Percentiles rank a stretch among this genome's conserved stretches.
Conservation (phyloP, 1,140 invertebrate genomes). For the Callitettix versicolor region DNA sequence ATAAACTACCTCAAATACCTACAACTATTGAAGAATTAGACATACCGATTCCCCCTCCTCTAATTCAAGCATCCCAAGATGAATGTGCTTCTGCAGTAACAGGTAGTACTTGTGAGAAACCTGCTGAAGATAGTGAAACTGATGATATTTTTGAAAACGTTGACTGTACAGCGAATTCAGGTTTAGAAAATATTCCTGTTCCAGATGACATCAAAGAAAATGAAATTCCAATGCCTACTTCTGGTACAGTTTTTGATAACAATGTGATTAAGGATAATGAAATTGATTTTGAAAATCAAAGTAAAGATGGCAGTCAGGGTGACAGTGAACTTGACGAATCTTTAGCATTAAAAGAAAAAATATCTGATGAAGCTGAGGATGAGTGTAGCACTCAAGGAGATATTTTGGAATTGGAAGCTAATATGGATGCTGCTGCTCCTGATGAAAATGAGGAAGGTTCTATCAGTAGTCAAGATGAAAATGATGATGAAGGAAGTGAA, state of each 20-base stretch:
- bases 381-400: slow-evolving; percentile 20
- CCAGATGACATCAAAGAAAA: background rate
- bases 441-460: slow-evolving; percentile 4
- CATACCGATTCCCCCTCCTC: slow-evolving; percentile 4
- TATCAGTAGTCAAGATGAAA: background rate
- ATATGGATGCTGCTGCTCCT: slow-evolving; percentile 8
- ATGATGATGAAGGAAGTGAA: slow-evolving; percentile 1
- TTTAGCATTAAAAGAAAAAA: slow-evolving; percentile 23
- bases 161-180: slow-evolving; percentile 1
- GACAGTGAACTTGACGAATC: slow-evolving; percentile 28
- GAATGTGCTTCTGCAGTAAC: slow-evolving; percentile 16
- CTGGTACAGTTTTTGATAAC: slow-evolving; percentile 8
- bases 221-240: slow-evolving; percentile 1
- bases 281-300: slow-evolving; percentile 17
- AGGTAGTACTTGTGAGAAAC: slow-evolving; percentile 7
- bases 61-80: slow-evolving; percentile 8
- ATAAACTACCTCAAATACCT: background rate
- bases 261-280: slow-evolving; percentile 23
- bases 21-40: background rate
- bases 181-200: slow-evolving; percentile 7
- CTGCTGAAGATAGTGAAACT: slow-evolving; percentile 8
- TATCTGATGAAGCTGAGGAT: slow-evolving; percentile 13
- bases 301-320: slow-evolving; percentile 25
- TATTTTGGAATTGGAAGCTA: slow-evolving; percentile 18
- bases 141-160: slow-evolving; percentile 1